A percentile compares a stretch with the other conserved stretches of the same genome.
phyloP scores from a whole-genome alignment of 1,140 invertebrate genomes.

The Gryon sp. region DNA sequence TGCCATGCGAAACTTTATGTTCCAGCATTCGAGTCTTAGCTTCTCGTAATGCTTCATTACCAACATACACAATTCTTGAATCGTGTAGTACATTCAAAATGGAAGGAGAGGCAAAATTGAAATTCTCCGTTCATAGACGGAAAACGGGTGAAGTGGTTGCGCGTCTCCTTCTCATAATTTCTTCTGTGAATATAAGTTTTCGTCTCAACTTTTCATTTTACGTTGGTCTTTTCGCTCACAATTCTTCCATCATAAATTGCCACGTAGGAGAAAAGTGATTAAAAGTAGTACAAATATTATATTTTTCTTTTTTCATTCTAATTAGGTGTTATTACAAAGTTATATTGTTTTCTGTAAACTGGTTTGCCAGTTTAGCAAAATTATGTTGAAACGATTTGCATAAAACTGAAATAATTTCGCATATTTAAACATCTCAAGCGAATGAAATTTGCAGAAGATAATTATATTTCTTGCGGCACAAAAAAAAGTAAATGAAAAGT shows the following conservation, averaged over 20 bases:
- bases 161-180: conserved; percentile 49
- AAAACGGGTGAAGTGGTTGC: conserved; percentile 45
- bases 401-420: conserved; percentile 3
- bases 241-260: conserved; percentile 43
- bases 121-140: conserved; percentile 51
- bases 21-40: conserved; percentile 20
- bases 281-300: conserved; percentile 29
- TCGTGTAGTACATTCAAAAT: conserved; percentile 53
- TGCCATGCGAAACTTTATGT: conserved; percentile 15
- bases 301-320: conserved; percentile 23
- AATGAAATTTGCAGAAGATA: conserved; percentile 36
- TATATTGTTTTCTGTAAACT: conserved; percentile 49
- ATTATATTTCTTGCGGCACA: conserved; percentile 14
- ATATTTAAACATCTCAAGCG: conserved; percentile 28
- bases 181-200: conserved; percentile 46
- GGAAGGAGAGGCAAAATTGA: conserved; percentile 46
- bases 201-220: conserved; percentile 44
- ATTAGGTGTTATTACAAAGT: conserved; percentile 52
- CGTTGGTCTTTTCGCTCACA: conserved; percentile 29
- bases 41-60: conserved; percentile 34
- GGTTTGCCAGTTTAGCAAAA: conserved; percentile 11
- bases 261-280: conserved; percentile 48
- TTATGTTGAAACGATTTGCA: conserved; percentile 17
- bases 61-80: conserved; percentile 30
- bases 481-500: no score